phyloP scores from a whole-genome alignment of 2,888 invertebrate genomes.

The Nephrotoma appendiculata region DNA sequence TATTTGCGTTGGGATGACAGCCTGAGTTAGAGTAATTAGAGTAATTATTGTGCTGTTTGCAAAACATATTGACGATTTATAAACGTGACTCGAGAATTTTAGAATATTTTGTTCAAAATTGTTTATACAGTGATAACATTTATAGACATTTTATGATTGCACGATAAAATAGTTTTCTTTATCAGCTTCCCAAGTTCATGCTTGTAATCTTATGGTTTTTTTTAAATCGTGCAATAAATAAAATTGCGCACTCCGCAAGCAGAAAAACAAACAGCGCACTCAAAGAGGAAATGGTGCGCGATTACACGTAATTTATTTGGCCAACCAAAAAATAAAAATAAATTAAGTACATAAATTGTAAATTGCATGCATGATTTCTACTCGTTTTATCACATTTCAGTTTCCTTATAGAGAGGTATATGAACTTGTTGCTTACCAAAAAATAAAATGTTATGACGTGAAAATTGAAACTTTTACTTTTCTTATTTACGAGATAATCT shows the following conservation, averaged over 20 bases:
- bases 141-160: background rate
- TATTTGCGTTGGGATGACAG: too few species aligned
- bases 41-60: background rate
- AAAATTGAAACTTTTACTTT: background rate
- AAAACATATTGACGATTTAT: background rate
- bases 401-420: background rate
- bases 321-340: background rate
- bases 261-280: background rate
- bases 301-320: too few species aligned
- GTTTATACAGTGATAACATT: background rate
- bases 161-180: background rate
- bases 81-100: background rate
- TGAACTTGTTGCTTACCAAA: background rate
- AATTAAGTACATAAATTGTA: background rate
- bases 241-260: background rate
- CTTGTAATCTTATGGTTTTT: background rate
- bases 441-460: background rate
- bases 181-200: background rate
- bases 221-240: too few species aligned
- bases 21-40: too few species aligned
- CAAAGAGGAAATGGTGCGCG: background rate
- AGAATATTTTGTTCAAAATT: background rate
- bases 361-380: background rate
- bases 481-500: background rate
- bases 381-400: background rate